These are phyloP conservation scores for Slavum lentiscoides DNA, from an alignment of 2,888 invertebrate genomes.

Conservation along the genomic window DNA sequence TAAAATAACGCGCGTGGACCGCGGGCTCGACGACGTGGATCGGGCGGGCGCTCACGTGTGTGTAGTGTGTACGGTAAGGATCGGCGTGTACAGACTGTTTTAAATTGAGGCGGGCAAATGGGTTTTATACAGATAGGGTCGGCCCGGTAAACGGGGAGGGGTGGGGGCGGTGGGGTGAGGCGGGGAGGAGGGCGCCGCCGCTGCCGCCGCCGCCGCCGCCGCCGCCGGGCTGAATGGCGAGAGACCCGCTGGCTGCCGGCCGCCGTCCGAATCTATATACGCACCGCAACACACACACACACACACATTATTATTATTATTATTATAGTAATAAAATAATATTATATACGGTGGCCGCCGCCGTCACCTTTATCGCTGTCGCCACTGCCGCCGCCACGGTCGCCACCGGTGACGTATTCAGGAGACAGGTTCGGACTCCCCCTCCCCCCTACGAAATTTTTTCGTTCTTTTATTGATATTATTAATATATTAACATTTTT, in stretches of 20 bases:
- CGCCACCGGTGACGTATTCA: not conserved
- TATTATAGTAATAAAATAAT: not conserved
- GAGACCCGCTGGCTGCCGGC: slow-evolving; percentile 34
- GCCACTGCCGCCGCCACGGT: not conserved
- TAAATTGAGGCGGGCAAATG: slow-evolving; percentile 49
- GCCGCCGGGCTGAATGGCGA: slow-evolving; percentile 27
- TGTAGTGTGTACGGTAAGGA: no score
- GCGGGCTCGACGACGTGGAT: no score
- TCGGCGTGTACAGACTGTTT: slow-evolving; percentile 40
- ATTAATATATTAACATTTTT: no score
- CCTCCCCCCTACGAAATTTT: no score
- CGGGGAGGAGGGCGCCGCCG: no score
- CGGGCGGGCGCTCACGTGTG: no score
- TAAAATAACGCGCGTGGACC: not conserved
- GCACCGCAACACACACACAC: not conserved
- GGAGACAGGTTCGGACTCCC: no score
- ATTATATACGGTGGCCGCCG: not conserved
- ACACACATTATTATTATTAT: not conserved
- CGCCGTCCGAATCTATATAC: slow-evolving; percentile 26
- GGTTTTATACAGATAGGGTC: slow-evolving; percentile 37
- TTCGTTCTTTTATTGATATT: no score
- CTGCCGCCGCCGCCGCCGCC: no score
- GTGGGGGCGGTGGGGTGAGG: no score
- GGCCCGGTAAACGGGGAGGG: slow-evolving; percentile 1
- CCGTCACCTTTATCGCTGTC: not conserved